A percentile compares a stretch with the other conserved stretches of the same genome.
phyloP scores from a whole-genome alignment of 2,113 vertebrate genomes.

The Bolborhynchus lineola region DNA sequence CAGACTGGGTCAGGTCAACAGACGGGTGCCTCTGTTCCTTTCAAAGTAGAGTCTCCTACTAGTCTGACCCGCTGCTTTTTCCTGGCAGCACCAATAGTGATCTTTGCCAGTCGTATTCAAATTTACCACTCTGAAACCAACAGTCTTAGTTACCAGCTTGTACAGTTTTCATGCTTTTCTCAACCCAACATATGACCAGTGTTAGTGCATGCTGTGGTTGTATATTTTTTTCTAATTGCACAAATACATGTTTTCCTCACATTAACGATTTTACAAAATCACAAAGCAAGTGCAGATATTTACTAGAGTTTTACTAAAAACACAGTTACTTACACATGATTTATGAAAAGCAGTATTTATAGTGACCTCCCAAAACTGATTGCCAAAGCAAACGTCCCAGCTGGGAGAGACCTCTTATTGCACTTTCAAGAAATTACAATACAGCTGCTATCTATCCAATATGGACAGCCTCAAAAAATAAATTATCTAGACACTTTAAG shows the following conservation, averaged over 20 bases:
- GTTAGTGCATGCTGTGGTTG: neutral
- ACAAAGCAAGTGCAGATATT: constrained; percentile 7
- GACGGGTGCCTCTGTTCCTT: too few relatives aligned
- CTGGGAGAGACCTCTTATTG: neutral
- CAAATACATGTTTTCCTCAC: neutral
- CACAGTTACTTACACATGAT: neutral
- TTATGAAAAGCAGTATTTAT: neutral
- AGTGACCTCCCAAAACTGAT: neutral
- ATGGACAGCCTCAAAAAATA: constrained; percentile 12
- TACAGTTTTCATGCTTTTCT: neutral
- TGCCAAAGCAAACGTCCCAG: neutral
- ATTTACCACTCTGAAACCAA: neutral
- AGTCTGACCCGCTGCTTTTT: too few relatives aligned
- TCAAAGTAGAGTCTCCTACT: too few relatives aligned
- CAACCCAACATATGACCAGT: neutral
- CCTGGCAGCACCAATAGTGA: too few relatives aligned
- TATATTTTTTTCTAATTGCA: neutral
- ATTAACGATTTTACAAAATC: neutral
- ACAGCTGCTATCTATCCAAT: constrained; percentile 34
- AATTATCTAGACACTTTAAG: constrained; percentile 22
- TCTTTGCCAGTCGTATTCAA: neutral
- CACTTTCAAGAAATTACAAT: neutral
- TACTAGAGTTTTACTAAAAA: neutral
- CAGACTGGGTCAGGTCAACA: too few relatives aligned
- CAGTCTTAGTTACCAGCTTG: neutral